These are phyloP conservation scores for Eumaeus atala DNA, from an alignment of 1,140 invertebrate species.

Conservation along the genomic window DNA sequence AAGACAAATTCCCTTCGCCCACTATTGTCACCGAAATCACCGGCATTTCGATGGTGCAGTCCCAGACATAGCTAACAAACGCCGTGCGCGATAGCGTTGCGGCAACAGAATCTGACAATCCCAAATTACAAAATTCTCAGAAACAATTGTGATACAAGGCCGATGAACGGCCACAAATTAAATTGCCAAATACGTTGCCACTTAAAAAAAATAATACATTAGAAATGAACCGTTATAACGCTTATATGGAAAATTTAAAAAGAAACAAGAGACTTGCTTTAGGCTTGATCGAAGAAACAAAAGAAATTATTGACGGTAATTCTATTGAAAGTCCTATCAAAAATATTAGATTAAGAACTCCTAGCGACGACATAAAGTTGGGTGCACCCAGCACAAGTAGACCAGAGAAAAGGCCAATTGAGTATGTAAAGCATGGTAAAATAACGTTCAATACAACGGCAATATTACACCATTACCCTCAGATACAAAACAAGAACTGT, in stretches of 20 bases:
- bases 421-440: slow-evolving; percentile 60
- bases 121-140: slow-evolving; percentile 36
- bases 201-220: slow-evolving; percentile 64
- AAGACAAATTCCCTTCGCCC: slow-evolving; percentile 78
- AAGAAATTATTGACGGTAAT: slow-evolving; percentile 48
- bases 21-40: slow-evolving; percentile 83
- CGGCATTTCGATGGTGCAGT: slow-evolving; percentile 82
- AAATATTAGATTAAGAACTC: slow-evolving; percentile 39
- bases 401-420: slow-evolving; percentile 38
- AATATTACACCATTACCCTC: slow-evolving; percentile 65
- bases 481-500: slow-evolving; percentile 45
- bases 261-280: slow-evolving; percentile 55
- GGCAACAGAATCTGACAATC: slow-evolving; percentile 45
- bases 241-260: slow-evolving; percentile 60
- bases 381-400: slow-evolving; percentile 54
- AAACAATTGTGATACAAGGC: slow-evolving; percentile 68
- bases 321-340: slow-evolving; percentile 35
- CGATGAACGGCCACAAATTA: slow-evolving; percentile 51
- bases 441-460: slow-evolving; percentile 67
- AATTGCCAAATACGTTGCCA: slow-evolving; percentile 64
- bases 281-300: slow-evolving; percentile 59
- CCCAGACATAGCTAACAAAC: slow-evolving; percentile 84
- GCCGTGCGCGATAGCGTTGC: slow-evolving; percentile 71
- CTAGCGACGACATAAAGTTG: slow-evolving; percentile 35
- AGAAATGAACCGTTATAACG: slow-evolving; percentile 66